Evolutionary conservation across 2,797 vertebrate genomes (phyloP).

Genomic region (Megaceryle alcyon): DNA sequence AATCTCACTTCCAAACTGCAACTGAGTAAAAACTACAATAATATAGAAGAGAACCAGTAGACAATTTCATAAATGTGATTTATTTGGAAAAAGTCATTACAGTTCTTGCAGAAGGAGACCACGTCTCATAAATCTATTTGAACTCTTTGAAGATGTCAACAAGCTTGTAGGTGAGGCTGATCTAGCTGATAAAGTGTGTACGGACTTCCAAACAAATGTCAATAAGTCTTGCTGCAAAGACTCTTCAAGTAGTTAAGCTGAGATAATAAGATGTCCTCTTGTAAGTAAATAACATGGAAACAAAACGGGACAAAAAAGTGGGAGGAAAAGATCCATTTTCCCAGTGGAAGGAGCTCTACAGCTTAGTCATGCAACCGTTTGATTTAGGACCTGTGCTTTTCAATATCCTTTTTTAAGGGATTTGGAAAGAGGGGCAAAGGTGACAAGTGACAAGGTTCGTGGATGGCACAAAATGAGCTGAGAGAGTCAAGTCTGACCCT

Average conservation of each 20-base stretch:
- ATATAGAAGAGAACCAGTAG: conserved; percentile 48
- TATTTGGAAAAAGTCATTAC: conserved; percentile 67
- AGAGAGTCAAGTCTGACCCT: background rate
- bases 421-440: background rate
- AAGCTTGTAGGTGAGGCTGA: conserved; percentile 48
- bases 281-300: conserved; percentile 14
- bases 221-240: conserved; percentile 58
- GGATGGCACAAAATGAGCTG: background rate
- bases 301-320: background rate
- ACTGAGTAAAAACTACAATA: conserved; percentile 44
- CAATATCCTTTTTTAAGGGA: background rate
- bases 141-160: conserved; percentile 58
- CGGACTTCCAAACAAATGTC: conserved; percentile 52
- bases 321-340: background rate
- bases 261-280: conserved; percentile 36
- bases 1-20: conserved; percentile 39
- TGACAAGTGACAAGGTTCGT: background rate
- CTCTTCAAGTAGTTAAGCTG: conserved; percentile 4
- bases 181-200: conserved; percentile 42
- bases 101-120: conserved; percentile 49
- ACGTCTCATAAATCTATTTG: conserved; percentile 49
- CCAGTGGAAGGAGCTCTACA: background rate
- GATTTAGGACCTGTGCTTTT: background rate
- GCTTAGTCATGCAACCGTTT: background rate
- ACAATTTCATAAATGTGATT: conserved; percentile 69